Percentiles rank a stretch among this genome's conserved stretches.
phyloP scores from a whole-genome alignment of 2,113 vertebrate genomes.

The Trogon surrucura region DNA sequence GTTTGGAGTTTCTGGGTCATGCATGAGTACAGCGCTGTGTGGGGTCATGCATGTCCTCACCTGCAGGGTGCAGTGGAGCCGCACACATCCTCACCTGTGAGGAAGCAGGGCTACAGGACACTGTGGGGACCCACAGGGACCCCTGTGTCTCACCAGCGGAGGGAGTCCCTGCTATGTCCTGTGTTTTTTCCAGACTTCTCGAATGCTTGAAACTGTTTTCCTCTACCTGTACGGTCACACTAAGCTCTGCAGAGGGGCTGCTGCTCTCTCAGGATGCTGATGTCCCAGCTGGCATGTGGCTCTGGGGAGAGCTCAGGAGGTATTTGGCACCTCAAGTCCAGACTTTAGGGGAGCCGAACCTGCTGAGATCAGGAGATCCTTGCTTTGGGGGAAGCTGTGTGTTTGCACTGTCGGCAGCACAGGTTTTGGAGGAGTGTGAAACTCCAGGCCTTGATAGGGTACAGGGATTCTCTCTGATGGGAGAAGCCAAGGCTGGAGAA shows the following conservation, averaged over 20 bases:
- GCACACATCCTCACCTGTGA: neutral
- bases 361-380: neutral
- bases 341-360: neutral
- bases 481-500: neutral
- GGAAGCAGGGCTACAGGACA: neutral
- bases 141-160: neutral
- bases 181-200: neutral
- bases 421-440: neutral
- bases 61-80: neutral
- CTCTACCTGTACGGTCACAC: neutral
- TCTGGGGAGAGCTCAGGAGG: neutral
- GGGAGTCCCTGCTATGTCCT: neutral
- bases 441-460: neutral
- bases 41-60: neutral
- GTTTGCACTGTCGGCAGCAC: neutral
- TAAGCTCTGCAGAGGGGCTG: neutral
- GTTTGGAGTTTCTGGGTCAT: fast-evolving
- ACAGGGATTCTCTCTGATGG: neutral
- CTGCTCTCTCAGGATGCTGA: neutral
- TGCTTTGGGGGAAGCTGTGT: neutral
- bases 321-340: neutral
- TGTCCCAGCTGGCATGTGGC: neutral
- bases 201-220: neutral
- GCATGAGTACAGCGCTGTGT: neutral
- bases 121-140: neutral